A percentile compares a stretch with the other conserved stretches of the same genome.
Evolutionary conservation across 2,797 vertebrate genomes (phyloP).

Genomic region (Basileuterus tristriatus): DNA sequence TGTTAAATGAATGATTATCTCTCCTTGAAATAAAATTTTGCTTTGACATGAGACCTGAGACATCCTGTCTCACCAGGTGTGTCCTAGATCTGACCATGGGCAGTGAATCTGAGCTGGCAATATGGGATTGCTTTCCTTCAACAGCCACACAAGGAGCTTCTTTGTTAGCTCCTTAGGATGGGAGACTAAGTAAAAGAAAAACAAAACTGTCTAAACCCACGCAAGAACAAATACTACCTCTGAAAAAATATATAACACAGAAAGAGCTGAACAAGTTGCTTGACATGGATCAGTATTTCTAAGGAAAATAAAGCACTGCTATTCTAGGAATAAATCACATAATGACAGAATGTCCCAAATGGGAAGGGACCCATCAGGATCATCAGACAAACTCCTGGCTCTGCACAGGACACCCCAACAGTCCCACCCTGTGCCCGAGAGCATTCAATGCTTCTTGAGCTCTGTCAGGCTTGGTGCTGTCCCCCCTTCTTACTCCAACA

Average conservation of each 20-base stretch:
- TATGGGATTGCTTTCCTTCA: not conserved
- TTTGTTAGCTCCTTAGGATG: not conserved
- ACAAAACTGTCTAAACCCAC: not conserved
- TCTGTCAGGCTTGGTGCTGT: not conserved
- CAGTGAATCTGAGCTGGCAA: not conserved
- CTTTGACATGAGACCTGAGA: not conserved
- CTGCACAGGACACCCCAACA: not conserved
- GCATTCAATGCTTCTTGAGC: not conserved
- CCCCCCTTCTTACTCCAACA: not conserved
- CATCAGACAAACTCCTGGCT: not conserved
- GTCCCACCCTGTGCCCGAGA: too few species aligned
- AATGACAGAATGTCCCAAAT: fast-evolving
- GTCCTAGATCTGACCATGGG: not conserved
- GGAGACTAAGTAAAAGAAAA: not conserved
- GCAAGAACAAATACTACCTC: not conserved
- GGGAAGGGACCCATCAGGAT: not conserved
- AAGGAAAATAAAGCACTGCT: not conserved
- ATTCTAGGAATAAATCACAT: not conserved
- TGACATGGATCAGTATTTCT: not conserved
- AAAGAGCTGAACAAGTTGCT: not conserved
- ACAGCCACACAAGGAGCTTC: not conserved
- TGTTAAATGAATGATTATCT: not conserved
- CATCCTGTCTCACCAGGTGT: not conserved
- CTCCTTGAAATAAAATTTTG: not conserved
- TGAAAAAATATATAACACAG: not conserved